These are phyloP conservation scores for Erannis defoliaria DNA, from an alignment of 2,888 invertebrate species.

Conservation along the genomic window DNA sequence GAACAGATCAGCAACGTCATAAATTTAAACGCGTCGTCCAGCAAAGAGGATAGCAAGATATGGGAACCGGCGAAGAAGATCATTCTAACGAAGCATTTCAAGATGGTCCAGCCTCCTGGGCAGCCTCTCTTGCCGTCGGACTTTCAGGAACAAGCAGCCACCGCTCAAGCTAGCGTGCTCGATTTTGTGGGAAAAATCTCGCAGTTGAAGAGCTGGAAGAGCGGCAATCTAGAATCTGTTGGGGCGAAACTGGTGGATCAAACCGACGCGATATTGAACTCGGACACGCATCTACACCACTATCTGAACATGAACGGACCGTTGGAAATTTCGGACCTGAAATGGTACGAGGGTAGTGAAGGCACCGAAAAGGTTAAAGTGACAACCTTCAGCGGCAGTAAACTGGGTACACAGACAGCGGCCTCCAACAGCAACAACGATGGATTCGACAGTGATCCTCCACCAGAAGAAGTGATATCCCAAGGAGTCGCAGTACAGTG, in stretches of 20 bases:
- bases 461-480: slow-evolving; percentile 74
- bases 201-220: slow-evolving; percentile 80
- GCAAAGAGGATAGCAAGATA: slow-evolving; percentile 77
- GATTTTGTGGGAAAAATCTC: slow-evolving; percentile 80
- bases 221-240: slow-evolving; percentile 72
- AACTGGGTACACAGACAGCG: slow-evolving; percentile 72
- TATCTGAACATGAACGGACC: slow-evolving; percentile 81
- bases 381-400: slow-evolving; percentile 67
- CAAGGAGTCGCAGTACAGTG: slow-evolving; percentile 86
- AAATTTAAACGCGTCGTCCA: slow-evolving; percentile 80
- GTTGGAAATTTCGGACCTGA: slow-evolving; percentile 78
- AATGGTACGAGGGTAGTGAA: slow-evolving; percentile 79
- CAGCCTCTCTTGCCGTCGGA: slow-evolving; percentile 72
- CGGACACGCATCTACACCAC: slow-evolving; percentile 70
- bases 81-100: slow-evolving; percentile 73
- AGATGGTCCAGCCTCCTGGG: slow-evolving; percentile 64
- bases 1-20: slow-evolving; percentile 86
- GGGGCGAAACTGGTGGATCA: slow-evolving; percentile 78
- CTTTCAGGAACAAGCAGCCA: slow-evolving; percentile 59
- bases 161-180: slow-evolving; percentile 71
- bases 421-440: slow-evolving; percentile 78
- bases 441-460: slow-evolving; percentile 80
- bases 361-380: slow-evolving; percentile 76
- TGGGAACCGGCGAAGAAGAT: slow-evolving; percentile 80
- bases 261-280: slow-evolving; percentile 71